phyloP scores from a whole-genome alignment of 1,140 invertebrate genomes.

The Aradophagus sp. region DNA sequence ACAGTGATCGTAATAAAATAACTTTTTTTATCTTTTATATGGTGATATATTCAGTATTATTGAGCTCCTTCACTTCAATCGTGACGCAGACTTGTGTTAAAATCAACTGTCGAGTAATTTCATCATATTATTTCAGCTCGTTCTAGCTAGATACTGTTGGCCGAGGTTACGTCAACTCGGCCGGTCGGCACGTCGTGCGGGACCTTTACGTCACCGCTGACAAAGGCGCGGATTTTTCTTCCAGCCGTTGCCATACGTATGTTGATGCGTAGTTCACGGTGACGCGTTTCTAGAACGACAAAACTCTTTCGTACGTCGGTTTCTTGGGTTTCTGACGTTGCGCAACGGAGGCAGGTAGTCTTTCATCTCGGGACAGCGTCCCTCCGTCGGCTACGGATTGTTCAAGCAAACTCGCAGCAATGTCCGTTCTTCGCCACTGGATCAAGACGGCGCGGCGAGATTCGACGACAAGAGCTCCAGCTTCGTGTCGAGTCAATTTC shows the following conservation, averaged over 20 bases:
- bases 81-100: too few species aligned
- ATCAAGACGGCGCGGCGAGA: conserved; percentile 16
- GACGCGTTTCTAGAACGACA: conserved; percentile 48
- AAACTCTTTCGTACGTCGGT: conserved; percentile 50
- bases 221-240: conserved; percentile 44
- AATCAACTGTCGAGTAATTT: conserved; percentile 9
- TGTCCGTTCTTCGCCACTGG: neutral
- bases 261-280: conserved; percentile 40
- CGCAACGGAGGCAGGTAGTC: conserved; percentile 57
- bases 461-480: neutral
- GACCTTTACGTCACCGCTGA: conserved; percentile 16
- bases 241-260: conserved; percentile 11
- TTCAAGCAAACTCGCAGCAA: neutral
- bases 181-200: conserved; percentile 1
- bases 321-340: conserved; percentile 60
- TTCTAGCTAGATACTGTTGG: too few species aligned
- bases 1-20: too few species aligned
- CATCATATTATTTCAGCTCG: too few species aligned
- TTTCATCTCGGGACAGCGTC: conserved; percentile 23
- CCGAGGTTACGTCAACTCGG: conserved; percentile 7
- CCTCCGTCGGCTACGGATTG: conserved; percentile 5
- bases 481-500: conserved; percentile 29
- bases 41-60: too few species aligned
- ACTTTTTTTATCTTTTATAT: too few species aligned
- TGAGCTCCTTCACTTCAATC: too few species aligned